These are phyloP conservation scores for Morone chrysops DNA, from an alignment of 2,113 vertebrate species.

Conservation along the genomic window DNA sequence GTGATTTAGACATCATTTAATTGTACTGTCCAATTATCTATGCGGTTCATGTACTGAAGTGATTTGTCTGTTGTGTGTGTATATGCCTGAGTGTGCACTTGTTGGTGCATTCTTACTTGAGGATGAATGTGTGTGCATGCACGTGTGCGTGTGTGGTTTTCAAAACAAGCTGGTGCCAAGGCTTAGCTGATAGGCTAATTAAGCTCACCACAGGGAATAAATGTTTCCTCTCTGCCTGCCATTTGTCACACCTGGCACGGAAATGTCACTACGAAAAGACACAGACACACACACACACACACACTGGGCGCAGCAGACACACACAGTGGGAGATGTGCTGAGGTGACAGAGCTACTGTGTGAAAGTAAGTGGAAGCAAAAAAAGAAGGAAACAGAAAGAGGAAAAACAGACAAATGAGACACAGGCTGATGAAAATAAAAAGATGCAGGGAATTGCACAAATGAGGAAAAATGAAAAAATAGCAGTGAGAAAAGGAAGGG, in stretches of 20 bases:
- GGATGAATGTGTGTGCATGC: conserved; percentile 39
- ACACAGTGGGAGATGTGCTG: conserved; percentile 59
- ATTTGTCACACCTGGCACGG: conserved; percentile 86
- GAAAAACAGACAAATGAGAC: conserved; percentile 47
- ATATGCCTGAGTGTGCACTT: conserved; percentile 31
- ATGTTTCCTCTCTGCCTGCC: conserved; percentile 82
- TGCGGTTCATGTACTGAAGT: conserved; percentile 46
- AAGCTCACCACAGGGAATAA: conserved; percentile 85
- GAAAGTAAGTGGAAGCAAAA: conserved; percentile 41
- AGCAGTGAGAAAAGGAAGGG: neutral
- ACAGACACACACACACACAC: conserved; percentile 32
- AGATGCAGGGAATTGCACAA: conserved; percentile 11
- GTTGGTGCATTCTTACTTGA: conserved; percentile 60
- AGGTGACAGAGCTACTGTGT: conserved; percentile 57
- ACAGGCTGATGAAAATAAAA: conserved; percentile 16
- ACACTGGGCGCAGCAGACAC: conserved; percentile 20
- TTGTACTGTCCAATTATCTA: conserved; percentile 71
- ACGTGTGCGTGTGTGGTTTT: conserved; percentile 64
- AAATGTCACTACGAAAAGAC: conserved; percentile 77
- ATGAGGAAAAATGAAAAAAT: conserved; percentile 16
- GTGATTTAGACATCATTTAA: conserved; percentile 72
- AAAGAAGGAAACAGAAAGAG: conserved; percentile 15
- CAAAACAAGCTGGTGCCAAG: conserved; percentile 82
- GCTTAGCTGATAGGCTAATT: conserved; percentile 86
- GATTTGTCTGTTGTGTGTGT: conserved; percentile 55